phyloP scores from a whole-genome alignment of 2,113 vertebrate genomes.

The Tympanuchus pallidicinctus region DNA sequence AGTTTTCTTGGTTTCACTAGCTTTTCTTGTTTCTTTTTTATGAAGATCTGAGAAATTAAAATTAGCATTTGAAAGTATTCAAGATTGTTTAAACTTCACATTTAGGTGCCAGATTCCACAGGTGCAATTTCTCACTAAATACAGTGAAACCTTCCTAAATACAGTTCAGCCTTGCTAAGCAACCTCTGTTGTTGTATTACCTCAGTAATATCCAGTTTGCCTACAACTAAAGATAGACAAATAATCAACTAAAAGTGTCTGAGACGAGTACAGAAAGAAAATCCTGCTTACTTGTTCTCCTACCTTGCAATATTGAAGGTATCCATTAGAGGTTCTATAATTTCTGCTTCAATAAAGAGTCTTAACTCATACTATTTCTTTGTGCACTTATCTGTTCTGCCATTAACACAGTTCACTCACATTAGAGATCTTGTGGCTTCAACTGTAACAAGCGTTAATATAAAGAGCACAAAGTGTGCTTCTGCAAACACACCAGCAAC shows the following conservation, averaged over 20 bases:
- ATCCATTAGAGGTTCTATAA: background rate
- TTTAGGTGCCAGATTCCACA: constrained; percentile 70
- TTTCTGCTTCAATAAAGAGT: background rate
- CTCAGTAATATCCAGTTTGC: background rate
- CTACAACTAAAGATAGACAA: background rate
- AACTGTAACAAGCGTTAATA: background rate
- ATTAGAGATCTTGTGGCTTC: background rate
- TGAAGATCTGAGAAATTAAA: constrained; percentile 78
- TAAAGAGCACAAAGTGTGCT: background rate
- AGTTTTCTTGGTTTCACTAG: constrained; percentile 85
- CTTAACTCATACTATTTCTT: background rate
- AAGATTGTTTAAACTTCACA: constrained; percentile 69
- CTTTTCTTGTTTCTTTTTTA: constrained; percentile 86
- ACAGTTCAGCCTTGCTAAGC: constrained; percentile 3
- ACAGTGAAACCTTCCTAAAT: constrained; percentile 55
- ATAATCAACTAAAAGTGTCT: background rate
- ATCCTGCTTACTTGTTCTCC: background rate
- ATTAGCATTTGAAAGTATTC: constrained; percentile 86
- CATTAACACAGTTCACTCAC: background rate
- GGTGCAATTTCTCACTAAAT: constrained; percentile 71
- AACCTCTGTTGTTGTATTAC: background rate
- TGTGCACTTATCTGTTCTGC: background rate
- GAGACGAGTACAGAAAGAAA: fast-evolving
- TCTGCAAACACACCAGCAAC: background rate
- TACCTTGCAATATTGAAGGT: background rate